Evolutionary conservation across 2,113 vertebrate species (phyloP).

Genomic region (Chelonoidis abingdonii): DNA sequence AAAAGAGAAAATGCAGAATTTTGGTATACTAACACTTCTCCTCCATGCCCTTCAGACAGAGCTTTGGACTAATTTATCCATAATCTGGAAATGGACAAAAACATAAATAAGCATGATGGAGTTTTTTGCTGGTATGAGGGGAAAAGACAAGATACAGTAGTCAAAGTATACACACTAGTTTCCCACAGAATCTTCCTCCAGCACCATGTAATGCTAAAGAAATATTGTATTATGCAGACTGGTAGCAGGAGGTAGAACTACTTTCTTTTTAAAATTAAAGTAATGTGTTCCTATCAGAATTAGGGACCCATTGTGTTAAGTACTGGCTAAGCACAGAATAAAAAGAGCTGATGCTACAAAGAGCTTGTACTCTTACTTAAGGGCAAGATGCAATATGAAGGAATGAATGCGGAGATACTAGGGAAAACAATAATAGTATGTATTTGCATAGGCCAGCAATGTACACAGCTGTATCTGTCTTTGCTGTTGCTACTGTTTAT

Average conservation of each 20-base stretch:
- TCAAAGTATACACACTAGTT: background rate
- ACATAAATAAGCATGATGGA: background rate
- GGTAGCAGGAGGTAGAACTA: background rate
- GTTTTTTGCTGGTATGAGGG: background rate
- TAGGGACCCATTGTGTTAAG: rapidly evolving
- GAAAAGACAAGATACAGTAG: background rate
- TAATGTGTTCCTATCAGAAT: background rate
- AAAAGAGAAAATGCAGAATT: background rate
- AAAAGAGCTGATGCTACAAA: background rate
- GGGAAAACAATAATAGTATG: background rate
- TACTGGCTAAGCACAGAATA: background rate
- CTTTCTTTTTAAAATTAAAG: background rate
- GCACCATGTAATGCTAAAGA: background rate
- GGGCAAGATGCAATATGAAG: background rate
- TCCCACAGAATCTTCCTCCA: background rate
- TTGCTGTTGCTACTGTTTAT: background rate
- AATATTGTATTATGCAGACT: background rate
- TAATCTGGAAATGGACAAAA: background rate
- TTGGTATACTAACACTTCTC: background rate
- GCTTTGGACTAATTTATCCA: background rate
- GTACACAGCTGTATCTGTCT: background rate
- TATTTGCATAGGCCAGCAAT: background rate
- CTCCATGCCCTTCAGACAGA: background rate
- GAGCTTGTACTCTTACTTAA: background rate
- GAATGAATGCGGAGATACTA: background rate